Evolutionary conservation across 2,797 vertebrate genomes (phyloP).

Genomic region (Buceros bicornis): DNA sequence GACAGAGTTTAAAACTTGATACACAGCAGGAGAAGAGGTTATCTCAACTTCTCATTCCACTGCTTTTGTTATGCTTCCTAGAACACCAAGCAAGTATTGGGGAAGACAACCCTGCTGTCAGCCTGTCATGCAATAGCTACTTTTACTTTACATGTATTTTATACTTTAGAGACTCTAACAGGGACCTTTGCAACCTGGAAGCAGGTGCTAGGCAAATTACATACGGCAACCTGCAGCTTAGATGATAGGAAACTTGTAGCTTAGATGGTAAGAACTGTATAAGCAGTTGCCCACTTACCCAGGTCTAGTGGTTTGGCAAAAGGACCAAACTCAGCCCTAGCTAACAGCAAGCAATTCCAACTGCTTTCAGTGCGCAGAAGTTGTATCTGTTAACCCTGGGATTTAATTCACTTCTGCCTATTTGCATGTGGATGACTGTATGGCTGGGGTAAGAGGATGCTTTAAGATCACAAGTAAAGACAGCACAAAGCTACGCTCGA

Average conservation of each 20-base stretch:
- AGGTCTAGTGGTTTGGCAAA: background rate
- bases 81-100: background rate
- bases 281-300: background rate
- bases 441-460: conserved; percentile 1
- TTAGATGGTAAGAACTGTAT: background rate
- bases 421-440: background rate
- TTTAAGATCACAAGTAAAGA: conserved; percentile 41
- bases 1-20: background rate
- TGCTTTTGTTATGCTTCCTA: background rate
- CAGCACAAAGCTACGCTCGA: background rate
- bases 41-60: background rate
- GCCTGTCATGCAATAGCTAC: background rate
- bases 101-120: conserved; percentile 2
- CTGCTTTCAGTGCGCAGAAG: background rate
- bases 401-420: conserved; percentile 16
- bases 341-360: background rate
- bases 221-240: conserved; percentile 3
- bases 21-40: background rate
- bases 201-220: background rate
- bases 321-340: background rate
- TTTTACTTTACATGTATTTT: background rate
- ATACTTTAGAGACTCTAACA: background rate
- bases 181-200: background rate
- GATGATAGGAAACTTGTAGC: background rate
- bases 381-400: background rate